phyloP scores from a whole-genome alignment of 2,888 invertebrate species.

The Eupithecia vulgata region DNA sequence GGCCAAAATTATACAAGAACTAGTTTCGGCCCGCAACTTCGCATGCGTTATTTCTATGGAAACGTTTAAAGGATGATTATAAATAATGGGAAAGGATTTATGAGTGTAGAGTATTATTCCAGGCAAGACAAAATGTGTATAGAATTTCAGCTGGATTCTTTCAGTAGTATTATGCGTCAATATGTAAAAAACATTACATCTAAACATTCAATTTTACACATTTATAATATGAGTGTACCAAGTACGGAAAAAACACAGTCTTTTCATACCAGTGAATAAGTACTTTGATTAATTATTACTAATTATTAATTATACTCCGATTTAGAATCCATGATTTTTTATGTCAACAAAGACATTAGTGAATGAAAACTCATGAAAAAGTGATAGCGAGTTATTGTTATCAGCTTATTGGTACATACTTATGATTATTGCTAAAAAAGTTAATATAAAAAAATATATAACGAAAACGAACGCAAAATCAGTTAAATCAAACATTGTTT shows the following conservation, averaged over 20 bases:
- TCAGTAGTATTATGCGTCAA: not conserved
- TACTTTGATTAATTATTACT: not conserved
- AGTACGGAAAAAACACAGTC: not conserved
- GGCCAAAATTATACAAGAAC: constrained; percentile 3
- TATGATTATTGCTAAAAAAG: too few species aligned
- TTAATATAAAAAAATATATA: too few species aligned
- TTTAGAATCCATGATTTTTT: too few species aligned
- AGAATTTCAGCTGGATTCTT: not conserved
- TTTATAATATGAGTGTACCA: not conserved
- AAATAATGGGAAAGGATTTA: not conserved
- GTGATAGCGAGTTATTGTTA: too few species aligned
- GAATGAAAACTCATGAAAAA: too few species aligned
- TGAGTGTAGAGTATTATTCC: not conserved
- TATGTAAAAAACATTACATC: not conserved
- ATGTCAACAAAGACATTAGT: too few species aligned
- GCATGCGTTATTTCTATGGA: not conserved
- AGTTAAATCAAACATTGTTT: too few species aligned
- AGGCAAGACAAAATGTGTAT: not conserved
- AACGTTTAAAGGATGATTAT: not conserved
- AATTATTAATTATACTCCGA: not conserved
- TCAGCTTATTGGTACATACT: too few species aligned
- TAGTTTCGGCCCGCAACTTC: not conserved
- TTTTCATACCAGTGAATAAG: not conserved
- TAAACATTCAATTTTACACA: not conserved
- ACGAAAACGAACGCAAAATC: too few species aligned